Percentiles rank a stretch among this genome's conserved stretches.
Conservation (phyloP, 2,797 vertebrate species). For the Cyprinodon diabolis region DNA sequence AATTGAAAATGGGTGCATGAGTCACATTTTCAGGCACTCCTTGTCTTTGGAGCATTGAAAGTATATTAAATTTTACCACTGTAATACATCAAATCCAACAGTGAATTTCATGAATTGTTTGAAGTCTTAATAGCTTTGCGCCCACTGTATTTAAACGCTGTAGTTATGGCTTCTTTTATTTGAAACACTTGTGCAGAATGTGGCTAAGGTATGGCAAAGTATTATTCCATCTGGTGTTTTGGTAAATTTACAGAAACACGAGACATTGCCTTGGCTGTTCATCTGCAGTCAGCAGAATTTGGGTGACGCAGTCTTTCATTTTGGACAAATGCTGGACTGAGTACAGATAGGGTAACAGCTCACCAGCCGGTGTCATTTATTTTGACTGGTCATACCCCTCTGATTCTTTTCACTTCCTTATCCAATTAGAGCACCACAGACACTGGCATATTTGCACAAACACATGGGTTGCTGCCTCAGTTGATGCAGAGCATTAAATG, state of each 20-base stretch:
- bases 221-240: slow-evolving; percentile 35
- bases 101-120: slow-evolving; percentile 61
- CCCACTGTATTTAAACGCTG: slow-evolving; percentile 27
- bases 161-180: slow-evolving; percentile 38
- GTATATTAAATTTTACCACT: slow-evolving; percentile 39
- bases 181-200: slow-evolving; percentile 26
- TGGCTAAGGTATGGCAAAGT: slow-evolving; percentile 18
- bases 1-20: slow-evolving; percentile 40
- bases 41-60: slow-evolving; percentile 28
- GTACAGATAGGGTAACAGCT: slow-evolving; percentile 59
- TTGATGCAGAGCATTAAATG: slow-evolving; percentile 62
- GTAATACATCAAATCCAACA: slow-evolving; percentile 53
- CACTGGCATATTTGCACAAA: slow-evolving; percentile 23
- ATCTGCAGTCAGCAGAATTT: slow-evolving; percentile 68
- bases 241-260: slow-evolving; percentile 54
- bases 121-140: slow-evolving; percentile 43
- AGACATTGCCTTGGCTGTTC: slow-evolving; percentile 36
- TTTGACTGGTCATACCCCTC: slow-evolving; percentile 58
- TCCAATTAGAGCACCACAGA: slow-evolving; percentile 60
- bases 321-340: slow-evolving; percentile 49
- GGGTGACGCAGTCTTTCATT: slow-evolving; percentile 62
- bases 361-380: slow-evolving; percentile 61
- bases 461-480: slow-evolving; percentile 40
- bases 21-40: slow-evolving; percentile 20
- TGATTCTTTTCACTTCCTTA: slow-evolving; percentile 56